phyloP scores from a whole-genome alignment of 2,888 invertebrate genomes.

The Torymus auratus region DNA sequence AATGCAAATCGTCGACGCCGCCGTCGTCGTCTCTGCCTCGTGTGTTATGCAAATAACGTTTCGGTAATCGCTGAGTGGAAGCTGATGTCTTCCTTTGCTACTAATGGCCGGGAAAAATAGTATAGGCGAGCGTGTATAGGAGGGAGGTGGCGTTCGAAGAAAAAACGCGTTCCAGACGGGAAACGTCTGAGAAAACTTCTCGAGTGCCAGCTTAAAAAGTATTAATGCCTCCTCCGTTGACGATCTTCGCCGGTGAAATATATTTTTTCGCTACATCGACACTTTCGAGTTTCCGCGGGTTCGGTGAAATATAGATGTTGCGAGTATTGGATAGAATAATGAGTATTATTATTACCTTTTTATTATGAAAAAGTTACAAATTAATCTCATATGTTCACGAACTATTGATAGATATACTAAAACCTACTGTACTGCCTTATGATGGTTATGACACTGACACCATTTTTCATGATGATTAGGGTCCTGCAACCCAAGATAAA shows the following conservation, averaged over 20 bases:
- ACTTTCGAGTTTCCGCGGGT: no score
- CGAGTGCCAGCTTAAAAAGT: conserved; percentile 35
- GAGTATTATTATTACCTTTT: no score
- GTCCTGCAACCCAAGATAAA: no score
- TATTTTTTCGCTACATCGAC: not conserved
- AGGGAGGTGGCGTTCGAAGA: conserved; percentile 44
- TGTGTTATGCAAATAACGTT: conserved; percentile 75
- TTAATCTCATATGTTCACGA: no score
- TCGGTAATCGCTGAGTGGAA: conserved; percentile 76
- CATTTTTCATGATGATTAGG: no score
- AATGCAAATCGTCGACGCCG: conserved; percentile 72
- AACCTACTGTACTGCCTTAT: no score
- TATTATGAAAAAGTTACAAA: no score
- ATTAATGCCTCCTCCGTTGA: conserved; percentile 33
- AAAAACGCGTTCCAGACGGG: conserved; percentile 22
- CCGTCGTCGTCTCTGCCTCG: conserved; percentile 61
- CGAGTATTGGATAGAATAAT: no score
- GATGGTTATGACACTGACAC: no score
- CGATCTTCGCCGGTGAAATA: conserved; percentile 8
- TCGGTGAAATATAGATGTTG: no score
- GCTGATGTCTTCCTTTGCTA: conserved; percentile 75
- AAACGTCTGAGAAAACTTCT: conserved; percentile 45
- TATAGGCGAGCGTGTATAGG: conserved; percentile 61
- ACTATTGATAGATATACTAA: no score
- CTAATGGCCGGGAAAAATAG: conserved; percentile 73